Evolutionary conservation across 2,797 vertebrate genomes (phyloP).

Genomic region (Gymnodraco acuticeps): DNA sequence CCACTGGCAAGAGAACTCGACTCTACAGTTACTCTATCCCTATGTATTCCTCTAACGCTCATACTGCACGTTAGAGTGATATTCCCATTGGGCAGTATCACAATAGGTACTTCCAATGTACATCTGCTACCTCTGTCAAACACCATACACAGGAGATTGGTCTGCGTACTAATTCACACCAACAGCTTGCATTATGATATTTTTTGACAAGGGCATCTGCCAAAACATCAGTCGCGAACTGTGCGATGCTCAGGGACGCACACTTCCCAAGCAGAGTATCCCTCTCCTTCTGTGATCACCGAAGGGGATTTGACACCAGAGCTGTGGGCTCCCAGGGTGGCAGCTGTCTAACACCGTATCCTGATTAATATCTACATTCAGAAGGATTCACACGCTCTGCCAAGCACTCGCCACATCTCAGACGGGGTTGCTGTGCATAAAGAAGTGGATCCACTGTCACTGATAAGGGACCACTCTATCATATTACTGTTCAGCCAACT

Average conservation of each 20-base stretch:
- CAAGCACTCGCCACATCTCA: slow-evolving; percentile 59
- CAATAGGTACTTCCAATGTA: slow-evolving; percentile 55
- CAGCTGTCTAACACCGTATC: slow-evolving; percentile 78
- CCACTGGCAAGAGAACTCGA: slow-evolving; percentile 35
- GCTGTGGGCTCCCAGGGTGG: slow-evolving; percentile 73
- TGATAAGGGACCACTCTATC: slow-evolving; percentile 67
- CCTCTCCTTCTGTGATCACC: slow-evolving; percentile 70
- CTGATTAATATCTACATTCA: slow-evolving; percentile 85
- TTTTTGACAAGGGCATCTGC: slow-evolving; percentile 79
- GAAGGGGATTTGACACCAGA: slow-evolving; percentile 80
- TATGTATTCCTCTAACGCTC: slow-evolving; percentile 25
- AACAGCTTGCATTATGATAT: slow-evolving; percentile 68
- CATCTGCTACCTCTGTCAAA: slow-evolving; percentile 65
- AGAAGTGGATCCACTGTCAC: slow-evolving; percentile 68
- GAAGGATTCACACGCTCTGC: slow-evolving; percentile 69
- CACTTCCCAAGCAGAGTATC: slow-evolving; percentile 72
- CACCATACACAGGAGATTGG: slow-evolving; percentile 47
- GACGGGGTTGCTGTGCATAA: slow-evolving; percentile 45
- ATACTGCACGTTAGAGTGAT: slow-evolving; percentile 29
- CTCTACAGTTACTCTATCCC: slow-evolving; percentile 30
- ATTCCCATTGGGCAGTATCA: slow-evolving; percentile 50
- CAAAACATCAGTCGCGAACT: slow-evolving; percentile 75
- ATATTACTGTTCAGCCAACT: slow-evolving; percentile 59
- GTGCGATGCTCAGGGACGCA: slow-evolving; percentile 65
- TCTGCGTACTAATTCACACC: slow-evolving; percentile 47